phyloP scores from a whole-genome alignment of 2,113 vertebrate genomes.

The Plectropomus leopardus region DNA sequence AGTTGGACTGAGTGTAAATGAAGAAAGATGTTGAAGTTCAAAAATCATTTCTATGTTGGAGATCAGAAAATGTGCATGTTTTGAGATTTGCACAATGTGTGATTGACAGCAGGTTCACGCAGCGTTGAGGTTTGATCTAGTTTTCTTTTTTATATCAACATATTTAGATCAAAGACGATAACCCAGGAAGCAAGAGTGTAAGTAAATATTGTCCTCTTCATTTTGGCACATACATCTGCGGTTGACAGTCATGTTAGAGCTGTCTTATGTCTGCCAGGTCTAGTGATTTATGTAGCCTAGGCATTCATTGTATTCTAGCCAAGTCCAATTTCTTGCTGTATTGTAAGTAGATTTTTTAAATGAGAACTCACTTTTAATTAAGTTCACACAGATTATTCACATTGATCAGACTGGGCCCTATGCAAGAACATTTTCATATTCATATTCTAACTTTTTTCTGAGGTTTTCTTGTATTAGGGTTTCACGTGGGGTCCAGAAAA shows the following conservation, averaged over 20 bases:
- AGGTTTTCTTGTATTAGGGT: not conserved
- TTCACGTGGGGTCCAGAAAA: not conserved
- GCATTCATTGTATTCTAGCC: too few species aligned
- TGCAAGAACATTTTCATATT: too few species aligned
- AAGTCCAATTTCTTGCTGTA: not conserved
- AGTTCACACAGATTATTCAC: too few species aligned
- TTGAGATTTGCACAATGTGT: slow-evolving; percentile 58
- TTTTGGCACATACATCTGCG: too few species aligned
- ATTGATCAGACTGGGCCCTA: too few species aligned
- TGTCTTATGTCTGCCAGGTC: not conserved
- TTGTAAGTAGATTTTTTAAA: too few species aligned
- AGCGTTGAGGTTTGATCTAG: slow-evolving; percentile 56
- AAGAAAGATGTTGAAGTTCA: not conserved
- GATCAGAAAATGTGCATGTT: slow-evolving; percentile 49
- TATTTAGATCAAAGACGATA: slow-evolving; percentile 88
- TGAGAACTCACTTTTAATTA: too few species aligned
- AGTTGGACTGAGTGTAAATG: not conserved
- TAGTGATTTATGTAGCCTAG: not conserved
- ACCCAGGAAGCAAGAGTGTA: slow-evolving; percentile 80
- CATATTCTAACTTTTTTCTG: not conserved
- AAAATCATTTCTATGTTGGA: not conserved
- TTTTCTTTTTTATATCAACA: slow-evolving; percentile 59
- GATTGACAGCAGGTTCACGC: not conserved
- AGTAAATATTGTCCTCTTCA: slow-evolving; percentile 62
- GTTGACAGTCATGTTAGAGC: not conserved